Evolutionary conservation across 2,113 vertebrate species (phyloP).

Genomic region (Cavia porcellus): DNA sequence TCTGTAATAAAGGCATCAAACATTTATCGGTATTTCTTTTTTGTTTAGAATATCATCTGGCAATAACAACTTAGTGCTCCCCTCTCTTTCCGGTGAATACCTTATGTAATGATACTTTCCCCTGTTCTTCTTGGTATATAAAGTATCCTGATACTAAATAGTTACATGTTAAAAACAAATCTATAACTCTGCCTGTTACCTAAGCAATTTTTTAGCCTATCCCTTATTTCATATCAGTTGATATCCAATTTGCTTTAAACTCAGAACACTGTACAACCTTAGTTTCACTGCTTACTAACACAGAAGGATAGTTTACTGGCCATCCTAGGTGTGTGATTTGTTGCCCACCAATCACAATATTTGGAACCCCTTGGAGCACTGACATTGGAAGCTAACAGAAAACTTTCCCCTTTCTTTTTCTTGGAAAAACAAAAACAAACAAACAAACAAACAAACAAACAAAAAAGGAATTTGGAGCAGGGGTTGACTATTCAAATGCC

Average conservation of each 20-base stretch:
- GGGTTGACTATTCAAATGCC: not conserved
- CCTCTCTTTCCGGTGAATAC: not conserved
- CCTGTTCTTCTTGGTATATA: not conserved
- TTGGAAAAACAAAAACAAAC: not conserved
- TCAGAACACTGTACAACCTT: not conserved
- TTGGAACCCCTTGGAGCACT: not conserved
- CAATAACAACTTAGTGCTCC: not conserved
- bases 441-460: too few relatives aligned
- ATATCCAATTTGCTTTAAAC: constrained; percentile 37
- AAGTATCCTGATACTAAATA: not conserved
- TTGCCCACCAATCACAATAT: not conserved
- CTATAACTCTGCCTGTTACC: not conserved
- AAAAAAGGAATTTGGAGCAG: not conserved
- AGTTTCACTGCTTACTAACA: constrained; percentile 18
- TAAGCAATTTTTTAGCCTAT: not conserved
- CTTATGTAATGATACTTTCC: not conserved
- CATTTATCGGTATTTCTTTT: not conserved
- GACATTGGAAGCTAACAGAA: not conserved
- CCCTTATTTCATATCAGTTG: not conserved
- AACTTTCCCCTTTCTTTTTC: not conserved
- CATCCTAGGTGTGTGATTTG: not conserved
- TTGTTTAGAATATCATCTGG: not conserved
- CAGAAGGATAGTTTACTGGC: not conserved
- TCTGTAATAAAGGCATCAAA: not conserved
- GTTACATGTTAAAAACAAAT: constrained; percentile 3